Evolutionary conservation across 2,888 invertebrate species (phyloP).

Genomic region (Smittia aterrima): DNA sequence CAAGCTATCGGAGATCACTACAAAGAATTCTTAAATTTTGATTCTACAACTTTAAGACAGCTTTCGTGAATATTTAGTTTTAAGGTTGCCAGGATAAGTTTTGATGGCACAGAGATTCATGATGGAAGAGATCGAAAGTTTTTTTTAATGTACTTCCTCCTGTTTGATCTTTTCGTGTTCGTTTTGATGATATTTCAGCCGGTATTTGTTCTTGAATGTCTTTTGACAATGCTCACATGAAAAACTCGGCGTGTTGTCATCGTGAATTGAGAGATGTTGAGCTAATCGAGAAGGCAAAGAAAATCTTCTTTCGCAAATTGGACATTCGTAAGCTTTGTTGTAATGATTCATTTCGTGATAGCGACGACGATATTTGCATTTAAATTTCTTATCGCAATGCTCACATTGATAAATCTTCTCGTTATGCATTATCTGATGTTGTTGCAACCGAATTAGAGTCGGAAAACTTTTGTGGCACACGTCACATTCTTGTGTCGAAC

Average conservation of each 20-base stretch:
- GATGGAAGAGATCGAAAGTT: no score
- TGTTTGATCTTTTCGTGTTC: conserved; percentile 26
- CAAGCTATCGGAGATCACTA: no score
- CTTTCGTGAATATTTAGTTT: no score
- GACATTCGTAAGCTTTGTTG: conserved; percentile 32
- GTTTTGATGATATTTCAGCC: conserved; percentile 32
- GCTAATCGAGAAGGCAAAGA: conserved; percentile 27
- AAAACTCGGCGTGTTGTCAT: conserved; percentile 17
- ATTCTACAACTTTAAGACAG: no score
- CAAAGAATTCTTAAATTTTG: no score
- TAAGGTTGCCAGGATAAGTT: no score
- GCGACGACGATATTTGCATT: conserved; percentile 29
- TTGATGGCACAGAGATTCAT: no score
- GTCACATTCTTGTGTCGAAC: conserved; percentile 7
- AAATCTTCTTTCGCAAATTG: conserved; percentile 20
- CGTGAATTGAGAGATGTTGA: conserved; percentile 27
- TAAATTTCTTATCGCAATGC: conserved; percentile 23
- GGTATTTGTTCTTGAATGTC: conserved; percentile 30
- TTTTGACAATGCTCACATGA: conserved; percentile 7
- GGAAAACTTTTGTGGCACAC: conserved; percentile 28
- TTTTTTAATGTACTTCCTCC: background rate
- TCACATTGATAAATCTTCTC: conserved; percentile 28
- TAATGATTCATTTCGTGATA: conserved; percentile 35
- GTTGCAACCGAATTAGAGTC: conserved; percentile 30
- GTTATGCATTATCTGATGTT: conserved; percentile 33